phyloP scores from a whole-genome alignment of 2,113 vertebrate genomes.

The Ranitomeya variabilis region DNA sequence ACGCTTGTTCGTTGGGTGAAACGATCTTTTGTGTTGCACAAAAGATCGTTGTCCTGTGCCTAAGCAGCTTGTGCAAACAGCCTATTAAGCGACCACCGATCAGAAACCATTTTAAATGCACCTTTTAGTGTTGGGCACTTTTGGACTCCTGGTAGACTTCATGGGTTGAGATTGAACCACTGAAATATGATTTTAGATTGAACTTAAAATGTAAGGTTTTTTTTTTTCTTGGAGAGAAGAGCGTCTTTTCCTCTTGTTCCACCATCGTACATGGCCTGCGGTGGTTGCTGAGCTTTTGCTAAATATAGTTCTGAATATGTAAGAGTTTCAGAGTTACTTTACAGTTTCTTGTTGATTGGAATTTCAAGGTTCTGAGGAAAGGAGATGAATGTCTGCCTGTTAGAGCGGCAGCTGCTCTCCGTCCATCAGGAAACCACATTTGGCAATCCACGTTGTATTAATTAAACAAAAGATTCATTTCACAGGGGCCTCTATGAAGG shows the following conservation, averaged over 20 bases:
- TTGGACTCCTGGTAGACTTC: no score
- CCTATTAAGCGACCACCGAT: no score
- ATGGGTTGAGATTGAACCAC: no score
- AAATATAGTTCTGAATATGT: conserved; percentile 75
- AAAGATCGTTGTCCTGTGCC: no score
- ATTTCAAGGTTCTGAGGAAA: conserved; percentile 68
- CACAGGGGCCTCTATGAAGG: conserved; percentile 62
- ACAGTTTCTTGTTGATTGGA: conserved; percentile 67
- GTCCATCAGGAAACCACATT: conserved; percentile 71
- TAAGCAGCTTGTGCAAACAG: no score
- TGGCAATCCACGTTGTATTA: conserved; percentile 67
- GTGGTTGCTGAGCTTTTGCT: not conserved
- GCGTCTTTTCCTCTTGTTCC: not conserved
- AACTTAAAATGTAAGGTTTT: no score
- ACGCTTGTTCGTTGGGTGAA: no score
- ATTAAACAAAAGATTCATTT: conserved; percentile 71
- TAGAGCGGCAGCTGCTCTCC: conserved; percentile 75
- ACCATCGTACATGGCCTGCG: not conserved
- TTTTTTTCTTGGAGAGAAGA: not conserved
- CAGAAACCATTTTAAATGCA: no score
- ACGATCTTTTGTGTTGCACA: no score
- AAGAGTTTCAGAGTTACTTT: conserved; percentile 66
- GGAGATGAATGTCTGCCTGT: conserved; percentile 71
- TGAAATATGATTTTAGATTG: no score
- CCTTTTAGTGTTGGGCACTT: no score